A percentile compares a stretch with the other conserved stretches of the same genome.
Evolutionary conservation across 2,888 invertebrate species (phyloP).

Genomic region (Drosophila infuscata): DNA sequence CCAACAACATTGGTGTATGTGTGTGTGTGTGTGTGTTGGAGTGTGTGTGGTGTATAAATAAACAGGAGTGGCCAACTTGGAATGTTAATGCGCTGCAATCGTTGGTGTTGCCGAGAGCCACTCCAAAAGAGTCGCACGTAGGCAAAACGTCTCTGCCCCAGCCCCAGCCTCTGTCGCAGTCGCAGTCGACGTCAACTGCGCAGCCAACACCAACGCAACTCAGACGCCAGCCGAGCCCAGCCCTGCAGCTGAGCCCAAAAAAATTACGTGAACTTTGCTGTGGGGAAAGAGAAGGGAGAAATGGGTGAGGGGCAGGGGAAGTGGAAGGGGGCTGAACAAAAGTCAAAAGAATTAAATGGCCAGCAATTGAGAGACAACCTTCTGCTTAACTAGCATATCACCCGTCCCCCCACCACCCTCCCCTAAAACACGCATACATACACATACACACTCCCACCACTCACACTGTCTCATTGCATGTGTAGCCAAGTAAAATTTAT

Average conservation of each 20-base stretch:
- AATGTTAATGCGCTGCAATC: slow-evolving; percentile 79
- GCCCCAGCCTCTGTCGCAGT: background rate
- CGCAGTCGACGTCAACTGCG: slow-evolving; percentile 1
- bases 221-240: slow-evolving; percentile 1
- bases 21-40: slow-evolving; percentile 28
- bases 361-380: background rate
- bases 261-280: slow-evolving; percentile 70
- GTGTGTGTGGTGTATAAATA: slow-evolving; percentile 53
- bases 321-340: slow-evolving; percentile 37
- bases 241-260: slow-evolving; percentile 39
- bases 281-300: slow-evolving; percentile 9
- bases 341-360: slow-evolving; percentile 68
- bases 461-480: slow-evolving; percentile 28
- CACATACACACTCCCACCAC: background rate
- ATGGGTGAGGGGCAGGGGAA: too few relatives aligned
- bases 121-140: slow-evolving; percentile 67
- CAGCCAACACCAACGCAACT: slow-evolving; percentile 12
- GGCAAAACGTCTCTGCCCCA: slow-evolving; percentile 35
- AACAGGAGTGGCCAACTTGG: slow-evolving; percentile 80
- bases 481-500: slow-evolving; percentile 71
- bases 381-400: background rate
- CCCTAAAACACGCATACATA: background rate
- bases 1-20: slow-evolving; percentile 25
- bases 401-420: background rate
- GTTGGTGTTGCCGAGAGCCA: slow-evolving; percentile 66